These are phyloP conservation scores for Melanerpes aurifrons DNA, from an alignment of 2,113 vertebrate genomes.

Conservation along the genomic window DNA sequence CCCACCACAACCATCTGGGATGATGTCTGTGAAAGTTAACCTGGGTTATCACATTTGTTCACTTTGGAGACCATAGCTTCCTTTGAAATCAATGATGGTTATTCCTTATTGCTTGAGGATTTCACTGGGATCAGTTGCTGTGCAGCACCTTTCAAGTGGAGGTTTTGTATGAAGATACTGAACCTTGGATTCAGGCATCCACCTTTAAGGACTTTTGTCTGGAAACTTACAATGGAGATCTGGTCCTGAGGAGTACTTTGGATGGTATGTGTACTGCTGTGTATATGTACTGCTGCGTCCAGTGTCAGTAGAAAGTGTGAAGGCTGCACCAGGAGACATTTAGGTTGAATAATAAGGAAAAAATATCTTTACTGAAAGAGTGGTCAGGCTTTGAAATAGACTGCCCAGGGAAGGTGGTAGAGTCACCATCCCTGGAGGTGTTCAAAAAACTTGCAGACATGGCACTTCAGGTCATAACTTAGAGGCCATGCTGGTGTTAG, in stretches of 20 bases:
- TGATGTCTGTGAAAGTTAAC: background rate
- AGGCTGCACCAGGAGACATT: background rate
- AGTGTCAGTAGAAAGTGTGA: background rate
- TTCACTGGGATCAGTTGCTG: background rate
- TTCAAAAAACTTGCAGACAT: no score
- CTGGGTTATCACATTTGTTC: background rate
- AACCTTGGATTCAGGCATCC: background rate
- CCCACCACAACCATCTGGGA: background rate
- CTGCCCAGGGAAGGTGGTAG: no score
- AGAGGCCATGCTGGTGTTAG: no score
- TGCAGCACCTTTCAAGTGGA: background rate
- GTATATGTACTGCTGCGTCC: background rate
- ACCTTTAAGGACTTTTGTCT: background rate
- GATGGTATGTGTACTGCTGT: no score
- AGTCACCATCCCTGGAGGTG: no score
- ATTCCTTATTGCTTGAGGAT: background rate
- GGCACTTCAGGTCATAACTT: no score
- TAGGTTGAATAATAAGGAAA: no score
- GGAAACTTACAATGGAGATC: background rate
- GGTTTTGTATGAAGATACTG: background rate
- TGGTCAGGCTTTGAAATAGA: no score
- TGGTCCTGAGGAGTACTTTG: background rate
- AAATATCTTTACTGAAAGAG: no score
- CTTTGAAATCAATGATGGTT: constrained; percentile 3
- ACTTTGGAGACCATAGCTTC: background rate